phyloP scores from a whole-genome alignment of 2,888 invertebrate species.

The Emmelina monodactyla region DNA sequence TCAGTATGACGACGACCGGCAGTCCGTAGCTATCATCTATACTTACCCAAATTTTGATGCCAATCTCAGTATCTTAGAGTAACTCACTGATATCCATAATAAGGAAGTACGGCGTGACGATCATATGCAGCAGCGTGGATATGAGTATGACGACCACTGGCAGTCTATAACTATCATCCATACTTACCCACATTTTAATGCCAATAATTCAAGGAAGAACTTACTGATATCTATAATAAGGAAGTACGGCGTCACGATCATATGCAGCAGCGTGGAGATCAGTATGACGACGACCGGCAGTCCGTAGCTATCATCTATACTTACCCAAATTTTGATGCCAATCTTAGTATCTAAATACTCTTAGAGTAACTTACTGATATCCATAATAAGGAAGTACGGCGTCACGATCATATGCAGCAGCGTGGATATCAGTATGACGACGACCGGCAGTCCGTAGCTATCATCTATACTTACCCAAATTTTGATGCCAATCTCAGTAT shows the following conservation, averaged over 20 bases:
- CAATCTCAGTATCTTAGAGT: too few species aligned
- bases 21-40: conserved; percentile 62
- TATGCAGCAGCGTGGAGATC: conserved; percentile 64
- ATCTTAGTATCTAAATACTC: too few species aligned
- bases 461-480: conserved; percentile 56
- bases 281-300: conserved; percentile 60
- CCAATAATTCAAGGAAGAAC: too few species aligned
- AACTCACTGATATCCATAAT: conserved; percentile 61
- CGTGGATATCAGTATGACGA: conserved; percentile 63
- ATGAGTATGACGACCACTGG: conserved; percentile 61
- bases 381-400: conserved; percentile 67
- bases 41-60: too few species aligned
- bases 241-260: conserved; percentile 70
- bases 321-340: too few species aligned
- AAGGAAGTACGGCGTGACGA: conserved; percentile 69
- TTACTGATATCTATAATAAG: conserved; percentile 62
- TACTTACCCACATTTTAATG: too few species aligned
- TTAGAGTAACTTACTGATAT: conserved; percentile 55
- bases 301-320: conserved; percentile 61
- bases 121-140: conserved; percentile 66
- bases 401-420: conserved; percentile 68
- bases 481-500: too few species aligned
- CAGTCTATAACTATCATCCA: conserved; percentile 62
- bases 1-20: conserved; percentile 58
- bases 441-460: conserved; percentile 61